Percentiles rank a stretch among this genome's conserved stretches.
These are phyloP conservation scores for Lucifuga dentata DNA, from an alignment of 2,113 vertebrate genomes.

Conservation along the genomic window DNA sequence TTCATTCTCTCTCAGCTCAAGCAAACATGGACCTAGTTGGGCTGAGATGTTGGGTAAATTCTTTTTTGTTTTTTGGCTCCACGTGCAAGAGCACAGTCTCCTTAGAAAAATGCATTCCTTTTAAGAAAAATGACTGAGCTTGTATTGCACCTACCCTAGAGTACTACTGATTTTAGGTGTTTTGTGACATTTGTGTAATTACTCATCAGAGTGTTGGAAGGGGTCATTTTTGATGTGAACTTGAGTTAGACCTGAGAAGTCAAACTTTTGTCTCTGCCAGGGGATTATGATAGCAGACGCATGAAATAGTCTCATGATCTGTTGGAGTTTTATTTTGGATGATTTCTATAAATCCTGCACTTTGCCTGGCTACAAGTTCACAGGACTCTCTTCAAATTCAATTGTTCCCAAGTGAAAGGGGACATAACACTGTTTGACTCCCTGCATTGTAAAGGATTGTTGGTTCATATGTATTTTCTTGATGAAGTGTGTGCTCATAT, in stretches of 20 bases:
- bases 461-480: slow-evolving; percentile 82
- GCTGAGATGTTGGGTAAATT: slow-evolving; percentile 26
- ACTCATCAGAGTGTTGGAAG: slow-evolving; percentile 52
- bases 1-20: slow-evolving; percentile 37
- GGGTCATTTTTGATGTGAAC: slow-evolving; percentile 57
- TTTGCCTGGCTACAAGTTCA: slow-evolving; percentile 57
- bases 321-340: slow-evolving; percentile 43
- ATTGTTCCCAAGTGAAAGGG: slow-evolving; percentile 47
- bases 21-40: slow-evolving; percentile 32
- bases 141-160: slow-evolving; percentile 61
- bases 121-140: slow-evolving; percentile 38
- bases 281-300: slow-evolving; percentile 35
- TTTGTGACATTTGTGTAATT: slow-evolving; percentile 69
- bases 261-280: slow-evolving; percentile 37
- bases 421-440: slow-evolving; percentile 55
- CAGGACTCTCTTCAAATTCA: slow-evolving; percentile 36
- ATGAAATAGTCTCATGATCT: slow-evolving; percentile 47
- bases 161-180: slow-evolving; percentile 62
- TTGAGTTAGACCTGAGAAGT: slow-evolving; percentile 44
- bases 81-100: slow-evolving; percentile 32
- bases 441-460: slow-evolving; percentile 80
- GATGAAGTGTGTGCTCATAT: slow-evolving; percentile 84
- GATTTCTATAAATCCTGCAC: slow-evolving; percentile 39
- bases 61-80: slow-evolving; percentile 30
- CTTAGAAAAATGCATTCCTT: slow-evolving; percentile 30